These are phyloP conservation scores for Gryllus longicercus DNA, from an alignment of 2,888 invertebrate species.

Conservation along the genomic window DNA sequence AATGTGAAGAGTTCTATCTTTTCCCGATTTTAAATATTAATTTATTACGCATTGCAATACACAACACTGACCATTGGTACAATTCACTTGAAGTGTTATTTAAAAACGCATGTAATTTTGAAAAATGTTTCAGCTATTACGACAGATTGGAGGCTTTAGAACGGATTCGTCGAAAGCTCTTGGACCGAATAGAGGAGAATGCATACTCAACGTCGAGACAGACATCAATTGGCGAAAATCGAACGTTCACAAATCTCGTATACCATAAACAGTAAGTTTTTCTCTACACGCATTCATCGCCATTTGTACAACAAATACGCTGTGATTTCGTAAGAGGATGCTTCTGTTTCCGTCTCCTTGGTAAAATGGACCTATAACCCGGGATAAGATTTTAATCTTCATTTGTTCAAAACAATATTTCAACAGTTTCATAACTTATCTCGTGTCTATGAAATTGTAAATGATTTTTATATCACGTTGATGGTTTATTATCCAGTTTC, in stretches of 20 bases:
- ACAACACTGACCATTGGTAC: too few species aligned
- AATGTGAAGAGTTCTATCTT: too few species aligned
- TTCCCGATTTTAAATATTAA: too few species aligned
- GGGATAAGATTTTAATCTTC: not conserved
- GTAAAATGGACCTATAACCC: too few species aligned
- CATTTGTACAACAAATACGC: too few species aligned
- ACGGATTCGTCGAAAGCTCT: conserved; percentile 10
- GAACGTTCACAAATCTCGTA: not conserved
- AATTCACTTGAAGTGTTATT: not conserved
- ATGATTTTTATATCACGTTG: not conserved
- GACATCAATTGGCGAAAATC: not conserved
- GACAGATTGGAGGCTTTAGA: not conserved
- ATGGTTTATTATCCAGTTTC: not conserved
- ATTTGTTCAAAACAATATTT: not conserved
- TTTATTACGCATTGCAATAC: too few species aligned
- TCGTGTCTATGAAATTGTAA: not conserved
- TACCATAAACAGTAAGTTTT: not conserved
- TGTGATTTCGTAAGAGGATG: too few species aligned
- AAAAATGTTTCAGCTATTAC: not conserved
- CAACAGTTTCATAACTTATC: not conserved
- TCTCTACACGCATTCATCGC: not conserved
- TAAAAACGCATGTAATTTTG: not conserved
- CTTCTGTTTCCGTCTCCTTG: too few species aligned
- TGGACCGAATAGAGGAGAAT: conserved; percentile 4
- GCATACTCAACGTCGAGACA: not conserved